Evolutionary conservation across 2,888 invertebrate genomes (phyloP).

Genomic region (Campaea margaritaria): DNA sequence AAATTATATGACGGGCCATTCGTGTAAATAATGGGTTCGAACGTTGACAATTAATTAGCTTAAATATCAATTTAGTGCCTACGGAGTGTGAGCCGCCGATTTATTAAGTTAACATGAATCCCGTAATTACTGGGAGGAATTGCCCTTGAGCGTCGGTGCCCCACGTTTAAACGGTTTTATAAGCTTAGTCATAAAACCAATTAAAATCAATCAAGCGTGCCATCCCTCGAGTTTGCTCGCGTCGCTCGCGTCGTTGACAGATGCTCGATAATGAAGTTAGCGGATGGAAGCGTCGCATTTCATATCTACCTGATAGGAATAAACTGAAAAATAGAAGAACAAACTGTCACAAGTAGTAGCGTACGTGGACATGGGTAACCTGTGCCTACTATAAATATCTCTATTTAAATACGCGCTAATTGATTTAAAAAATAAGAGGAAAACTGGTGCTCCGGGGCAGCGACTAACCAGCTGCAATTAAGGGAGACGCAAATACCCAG

Average conservation of each 20-base stretch:
- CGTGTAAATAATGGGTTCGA: conserved; percentile 59
- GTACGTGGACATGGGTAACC: too few relatives aligned
- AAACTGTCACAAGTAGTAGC: conserved; percentile 6
- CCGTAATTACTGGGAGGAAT: conserved; percentile 41
- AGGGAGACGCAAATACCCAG: background rate
- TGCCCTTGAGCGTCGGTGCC: conserved; percentile 46
- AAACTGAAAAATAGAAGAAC: conserved; percentile 11
- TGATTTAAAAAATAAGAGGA: too few relatives aligned
- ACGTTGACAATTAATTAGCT: conserved; percentile 61
- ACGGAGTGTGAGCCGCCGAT: conserved; percentile 38
- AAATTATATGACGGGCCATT: conserved; percentile 66
- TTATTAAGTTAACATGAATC: conserved; percentile 44
- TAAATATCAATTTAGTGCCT: conserved; percentile 47
- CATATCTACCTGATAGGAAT: conserved; percentile 17
- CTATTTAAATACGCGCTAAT: too few relatives aligned
- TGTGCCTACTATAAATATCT: too few relatives aligned
- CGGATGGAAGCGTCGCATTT: conserved; percentile 39
- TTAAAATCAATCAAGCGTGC: conserved; percentile 67
- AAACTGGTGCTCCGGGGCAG: too few relatives aligned
- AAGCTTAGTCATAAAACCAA: conserved; percentile 65
- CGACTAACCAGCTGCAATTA: too few relatives aligned
- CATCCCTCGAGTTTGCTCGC: conserved; percentile 52
- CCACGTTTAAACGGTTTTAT: conserved; percentile 56
- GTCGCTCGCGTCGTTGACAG: conserved; percentile 50
- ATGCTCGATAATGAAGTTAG: conserved; percentile 59